phyloP scores from a whole-genome alignment of 1,140 invertebrate species.

The Nymphalis io region DNA sequence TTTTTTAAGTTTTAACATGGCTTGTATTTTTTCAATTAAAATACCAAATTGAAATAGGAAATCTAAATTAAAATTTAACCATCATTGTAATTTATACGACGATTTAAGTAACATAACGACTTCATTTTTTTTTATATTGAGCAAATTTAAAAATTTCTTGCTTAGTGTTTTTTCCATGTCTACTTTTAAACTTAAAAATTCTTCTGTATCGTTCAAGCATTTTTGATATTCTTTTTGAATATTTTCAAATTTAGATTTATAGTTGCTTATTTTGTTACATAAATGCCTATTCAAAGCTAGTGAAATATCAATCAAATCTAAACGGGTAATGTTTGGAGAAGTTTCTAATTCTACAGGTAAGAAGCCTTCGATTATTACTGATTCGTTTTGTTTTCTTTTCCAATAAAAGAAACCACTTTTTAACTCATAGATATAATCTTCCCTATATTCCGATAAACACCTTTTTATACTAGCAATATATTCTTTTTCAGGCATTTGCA shows the following conservation, averaged over 20 bases:
- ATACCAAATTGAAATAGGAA: too few relatives aligned
- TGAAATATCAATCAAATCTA: constrained; percentile 53
- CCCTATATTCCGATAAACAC: constrained; percentile 52
- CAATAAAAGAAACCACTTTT: constrained; percentile 68
- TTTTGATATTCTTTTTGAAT: constrained; percentile 56
- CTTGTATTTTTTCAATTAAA: too few relatives aligned
- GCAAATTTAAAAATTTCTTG: constrained; percentile 58
- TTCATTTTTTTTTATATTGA: constrained; percentile 49
- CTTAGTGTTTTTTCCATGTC: constrained; percentile 65
- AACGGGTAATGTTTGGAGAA: constrained; percentile 39
- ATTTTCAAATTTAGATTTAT: constrained; percentile 45
- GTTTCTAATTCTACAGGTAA: constrained; percentile 55
- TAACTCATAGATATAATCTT: constrained; percentile 62
- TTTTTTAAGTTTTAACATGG: too few relatives aligned
- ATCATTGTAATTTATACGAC: not conserved
- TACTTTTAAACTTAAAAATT: constrained; percentile 65
- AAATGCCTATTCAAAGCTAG: constrained; percentile 53
- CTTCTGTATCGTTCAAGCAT: constrained; percentile 62
- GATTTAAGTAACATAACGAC: not conserved
- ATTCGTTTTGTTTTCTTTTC: constrained; percentile 56
- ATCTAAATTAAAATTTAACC: not conserved
- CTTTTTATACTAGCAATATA: constrained; percentile 49
- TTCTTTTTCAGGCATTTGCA: constrained; percentile 49
- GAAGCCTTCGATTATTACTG: constrained; percentile 61
- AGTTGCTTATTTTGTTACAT: constrained; percentile 44